Evolutionary conservation across 2,113 vertebrate species (phyloP).

Genomic region (Pelecanoides urinatrix): DNA sequence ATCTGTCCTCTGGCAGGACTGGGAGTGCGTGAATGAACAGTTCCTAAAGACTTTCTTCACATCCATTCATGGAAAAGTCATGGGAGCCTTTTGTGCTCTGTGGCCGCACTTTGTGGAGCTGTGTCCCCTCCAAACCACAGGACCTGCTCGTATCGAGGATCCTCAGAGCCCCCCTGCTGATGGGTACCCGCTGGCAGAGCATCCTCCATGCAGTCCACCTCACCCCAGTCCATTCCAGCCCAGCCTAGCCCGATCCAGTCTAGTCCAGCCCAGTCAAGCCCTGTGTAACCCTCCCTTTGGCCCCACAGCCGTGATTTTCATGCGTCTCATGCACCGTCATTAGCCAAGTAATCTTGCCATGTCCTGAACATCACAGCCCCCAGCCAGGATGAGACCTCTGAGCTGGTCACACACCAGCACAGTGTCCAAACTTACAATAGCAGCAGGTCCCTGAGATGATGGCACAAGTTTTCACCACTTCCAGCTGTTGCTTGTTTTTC

Average conservation of each 20-base stretch:
- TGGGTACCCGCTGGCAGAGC: not conserved
- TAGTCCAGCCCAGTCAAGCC: not conserved
- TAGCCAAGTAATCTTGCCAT: not conserved
- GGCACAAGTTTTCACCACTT: not conserved
- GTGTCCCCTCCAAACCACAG: not conserved
- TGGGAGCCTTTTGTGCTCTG: not conserved
- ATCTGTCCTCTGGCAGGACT: not conserved
- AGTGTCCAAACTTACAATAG: not conserved
- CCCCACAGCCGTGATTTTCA: not conserved
- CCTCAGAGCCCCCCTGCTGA: not conserved
- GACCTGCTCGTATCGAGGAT: rapidly evolving
- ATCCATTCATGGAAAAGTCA: not conserved
- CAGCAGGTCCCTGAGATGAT: not conserved
- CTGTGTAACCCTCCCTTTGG: not conserved
- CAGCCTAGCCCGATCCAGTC: not conserved
- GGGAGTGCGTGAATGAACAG: rapidly evolving
- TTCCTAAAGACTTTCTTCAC: not conserved
- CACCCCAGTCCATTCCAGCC: not conserved
- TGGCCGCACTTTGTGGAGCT: not conserved
- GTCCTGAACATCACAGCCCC: not conserved
- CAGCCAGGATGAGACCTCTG: not conserved
- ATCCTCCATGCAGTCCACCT: not conserved
- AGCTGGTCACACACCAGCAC: not conserved
- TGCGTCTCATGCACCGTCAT: rapidly evolving
- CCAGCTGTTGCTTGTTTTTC: not conserved